Evolutionary conservation across 2,888 invertebrate species (phyloP).

Genomic region (Troides helena): DNA sequence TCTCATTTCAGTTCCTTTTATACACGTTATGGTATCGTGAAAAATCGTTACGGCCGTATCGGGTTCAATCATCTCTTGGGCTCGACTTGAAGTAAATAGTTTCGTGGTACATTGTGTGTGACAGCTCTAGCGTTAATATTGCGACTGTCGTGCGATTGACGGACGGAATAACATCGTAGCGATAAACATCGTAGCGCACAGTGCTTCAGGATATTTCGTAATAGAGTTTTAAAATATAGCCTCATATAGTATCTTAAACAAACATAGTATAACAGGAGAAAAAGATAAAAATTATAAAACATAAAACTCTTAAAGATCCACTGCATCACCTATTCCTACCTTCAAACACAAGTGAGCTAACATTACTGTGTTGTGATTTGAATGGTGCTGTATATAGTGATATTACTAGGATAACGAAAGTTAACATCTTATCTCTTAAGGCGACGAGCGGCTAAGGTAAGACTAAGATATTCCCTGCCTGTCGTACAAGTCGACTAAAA

Average conservation of each 20-base stretch:
- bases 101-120: conserved; percentile 50
- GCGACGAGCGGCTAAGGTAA: too few species aligned
- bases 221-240: neutral
- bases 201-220: conserved; percentile 24
- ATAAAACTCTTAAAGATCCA: neutral
- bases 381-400: too few species aligned
- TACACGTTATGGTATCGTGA: conserved; percentile 55
- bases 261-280: neutral
- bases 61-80: conserved; percentile 56
- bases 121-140: conserved; percentile 44
- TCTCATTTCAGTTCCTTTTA: conserved; percentile 61
- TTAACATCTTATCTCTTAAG: too few species aligned
- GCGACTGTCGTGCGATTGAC: conserved; percentile 47
- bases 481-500: too few species aligned
- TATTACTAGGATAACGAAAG: too few species aligned
- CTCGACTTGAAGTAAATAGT: conserved; percentile 39
- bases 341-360: too few species aligned
- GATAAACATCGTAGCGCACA: conserved; percentile 47
- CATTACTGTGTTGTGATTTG: too few species aligned
- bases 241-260: neutral
- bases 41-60: conserved; percentile 58
- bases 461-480: too few species aligned
- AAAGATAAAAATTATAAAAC: neutral
- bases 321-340: too few species aligned
- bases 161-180: conserved; percentile 55